Evolutionary conservation across 2,888 invertebrate species (phyloP).

Genomic region (Heliothis peltigera): DNA sequence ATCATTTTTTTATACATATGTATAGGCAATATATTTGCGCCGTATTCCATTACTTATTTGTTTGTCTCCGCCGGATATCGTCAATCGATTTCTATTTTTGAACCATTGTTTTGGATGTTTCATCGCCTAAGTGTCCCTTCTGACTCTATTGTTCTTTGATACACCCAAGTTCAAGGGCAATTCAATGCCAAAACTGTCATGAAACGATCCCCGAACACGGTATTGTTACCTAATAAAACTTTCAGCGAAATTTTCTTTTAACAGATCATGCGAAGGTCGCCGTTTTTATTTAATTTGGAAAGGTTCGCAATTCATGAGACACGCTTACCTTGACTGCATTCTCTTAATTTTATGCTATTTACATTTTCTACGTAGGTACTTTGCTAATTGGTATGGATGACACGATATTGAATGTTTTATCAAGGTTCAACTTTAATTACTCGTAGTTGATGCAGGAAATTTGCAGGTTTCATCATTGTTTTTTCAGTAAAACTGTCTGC

Average conservation of each 20-base stretch:
- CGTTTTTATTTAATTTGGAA: slow-evolving; percentile 21
- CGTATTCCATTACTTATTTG: slow-evolving; percentile 3
- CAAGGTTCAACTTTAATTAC: too few relatives aligned
- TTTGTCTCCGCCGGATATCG: slow-evolving; percentile 6
- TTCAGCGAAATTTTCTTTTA: slow-evolving; percentile 40
- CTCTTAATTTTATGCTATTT: slow-evolving; percentile 17
- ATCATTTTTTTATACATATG: background rate
- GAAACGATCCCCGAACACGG: slow-evolving; percentile 48
- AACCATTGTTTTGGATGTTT: slow-evolving; percentile 23
- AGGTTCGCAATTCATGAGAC: slow-evolving; percentile 14
- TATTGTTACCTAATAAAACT: slow-evolving; percentile 17
- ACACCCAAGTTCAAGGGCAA: slow-evolving; percentile 49
- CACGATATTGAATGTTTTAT: slow-evolving; percentile 5
- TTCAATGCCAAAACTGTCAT: slow-evolving; percentile 29
- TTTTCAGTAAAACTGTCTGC: too few relatives aligned
- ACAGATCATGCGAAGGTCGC: slow-evolving; percentile 35
- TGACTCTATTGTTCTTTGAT: slow-evolving; percentile 40
- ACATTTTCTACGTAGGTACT: slow-evolving; percentile 8
- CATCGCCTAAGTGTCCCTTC: slow-evolving; percentile 12
- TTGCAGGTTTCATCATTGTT: too few relatives aligned
- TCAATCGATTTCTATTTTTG: background rate
- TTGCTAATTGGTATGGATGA: slow-evolving; percentile 29
- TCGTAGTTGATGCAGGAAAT: too few relatives aligned
- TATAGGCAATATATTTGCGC: background rate
- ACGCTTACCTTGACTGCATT: slow-evolving; percentile 50